phyloP scores from a whole-genome alignment of 2,797 vertebrate genomes.

The Trachops cirrhosus region DNA sequence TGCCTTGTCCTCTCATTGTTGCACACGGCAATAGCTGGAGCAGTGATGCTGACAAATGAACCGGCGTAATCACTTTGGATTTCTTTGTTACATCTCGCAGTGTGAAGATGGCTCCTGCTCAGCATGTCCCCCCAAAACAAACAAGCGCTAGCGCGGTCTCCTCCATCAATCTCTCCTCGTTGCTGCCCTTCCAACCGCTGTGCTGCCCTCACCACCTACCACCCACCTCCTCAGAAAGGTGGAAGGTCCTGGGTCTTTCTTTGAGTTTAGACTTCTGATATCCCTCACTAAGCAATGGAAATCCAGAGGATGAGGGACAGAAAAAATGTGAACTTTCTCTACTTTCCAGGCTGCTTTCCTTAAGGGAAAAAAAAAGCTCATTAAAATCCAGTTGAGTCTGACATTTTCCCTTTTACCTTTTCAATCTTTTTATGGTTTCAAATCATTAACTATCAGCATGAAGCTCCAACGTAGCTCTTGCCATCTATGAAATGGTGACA shows the following conservation, averaged over 20 bases:
- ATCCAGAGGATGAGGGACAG: neutral
- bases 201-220: constrained; percentile 51
- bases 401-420: constrained; percentile 91
- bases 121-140: constrained; percentile 85
- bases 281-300: constrained; percentile 41
- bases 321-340: constrained; percentile 70
- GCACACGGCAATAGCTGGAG: constrained; percentile 83
- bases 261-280: constrained; percentile 63
- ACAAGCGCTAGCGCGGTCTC: constrained; percentile 80
- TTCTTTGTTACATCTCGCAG: constrained; percentile 88
- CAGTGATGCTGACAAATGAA: constrained; percentile 86
- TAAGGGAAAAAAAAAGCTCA: constrained; percentile 82
- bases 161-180: constrained; percentile 85
- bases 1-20: constrained; percentile 85
- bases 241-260: constrained; percentile 43
- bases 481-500: constrained; percentile 89
- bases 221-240: constrained; percentile 12
- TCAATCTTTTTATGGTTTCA: constrained; percentile 89
- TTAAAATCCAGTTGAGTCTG: constrained; percentile 90
- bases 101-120: constrained; percentile 87
- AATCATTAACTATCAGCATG: constrained; percentile 93
- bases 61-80: constrained; percentile 84
- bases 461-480: constrained; percentile 90
- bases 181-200: constrained; percentile 78
- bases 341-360: constrained; percentile 71